These are phyloP conservation scores for Centruroides vittatus DNA, from an alignment of 1,140 invertebrate species.

Conservation along the genomic window DNA sequence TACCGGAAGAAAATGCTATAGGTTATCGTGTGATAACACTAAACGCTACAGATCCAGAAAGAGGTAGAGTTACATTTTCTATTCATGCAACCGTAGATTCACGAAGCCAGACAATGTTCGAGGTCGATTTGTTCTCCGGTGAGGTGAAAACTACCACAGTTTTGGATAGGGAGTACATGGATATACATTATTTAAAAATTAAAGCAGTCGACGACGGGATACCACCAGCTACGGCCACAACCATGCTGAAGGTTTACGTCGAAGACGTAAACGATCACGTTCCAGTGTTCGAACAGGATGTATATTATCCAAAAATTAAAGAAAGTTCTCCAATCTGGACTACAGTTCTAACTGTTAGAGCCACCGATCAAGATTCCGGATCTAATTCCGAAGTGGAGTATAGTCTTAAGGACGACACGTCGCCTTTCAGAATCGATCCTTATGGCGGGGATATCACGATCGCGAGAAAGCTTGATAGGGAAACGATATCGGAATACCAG, in stretches of 20 bases:
- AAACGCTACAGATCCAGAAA: slow-evolving; percentile 65
- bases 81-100: slow-evolving; percentile 79
- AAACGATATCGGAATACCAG: slow-evolving; percentile 70
- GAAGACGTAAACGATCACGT: slow-evolving; percentile 87
- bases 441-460: slow-evolving; percentile 74
- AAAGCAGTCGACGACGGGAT: slow-evolving; percentile 56
- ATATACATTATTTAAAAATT: slow-evolving; percentile 47
- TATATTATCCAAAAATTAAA: slow-evolving; percentile 66
- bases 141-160: slow-evolving; percentile 63
- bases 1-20: slow-evolving; percentile 76
- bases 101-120: slow-evolving; percentile 69
- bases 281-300: slow-evolving; percentile 62
- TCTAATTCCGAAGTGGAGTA: slow-evolving; percentile 53
- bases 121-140: slow-evolving; percentile 64
- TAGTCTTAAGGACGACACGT: slow-evolving; percentile 55
- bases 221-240: slow-evolving; percentile 68
- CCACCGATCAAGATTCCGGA: slow-evolving; percentile 77
- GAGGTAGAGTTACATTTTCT: slow-evolving; percentile 43
- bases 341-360: slow-evolving; percentile 73
- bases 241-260: slow-evolving; percentile 65
- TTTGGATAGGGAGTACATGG: slow-evolving; percentile 73
- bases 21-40: slow-evolving; percentile 62
- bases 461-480: slow-evolving; percentile 65
- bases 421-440: slow-evolving; percentile 69
- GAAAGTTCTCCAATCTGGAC: slow-evolving; percentile 71